phyloP scores from a whole-genome alignment of 2,888 invertebrate genomes.

The Entomobrya proxima region DNA sequence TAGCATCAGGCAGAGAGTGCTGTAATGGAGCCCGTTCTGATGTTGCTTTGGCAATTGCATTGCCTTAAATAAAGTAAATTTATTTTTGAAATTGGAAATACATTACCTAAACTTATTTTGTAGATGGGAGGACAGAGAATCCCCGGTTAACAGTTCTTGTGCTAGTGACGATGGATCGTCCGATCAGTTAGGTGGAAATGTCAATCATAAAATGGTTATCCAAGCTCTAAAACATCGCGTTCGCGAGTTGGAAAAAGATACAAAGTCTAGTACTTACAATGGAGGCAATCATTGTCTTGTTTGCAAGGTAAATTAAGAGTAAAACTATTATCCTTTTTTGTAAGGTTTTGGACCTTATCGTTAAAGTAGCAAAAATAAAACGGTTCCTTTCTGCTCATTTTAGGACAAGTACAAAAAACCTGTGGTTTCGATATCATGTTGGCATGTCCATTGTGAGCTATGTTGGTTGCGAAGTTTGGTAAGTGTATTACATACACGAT shows the following conservation, averaged over 20 bases:
- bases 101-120: background rate
- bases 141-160: conserved; percentile 66
- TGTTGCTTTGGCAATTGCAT: too few relatives aligned
- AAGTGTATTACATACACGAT: too few relatives aligned
- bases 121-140: conserved; percentile 68
- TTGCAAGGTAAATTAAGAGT: conserved; percentile 83
- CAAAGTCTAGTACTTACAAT: conserved; percentile 77
- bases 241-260: conserved; percentile 84
- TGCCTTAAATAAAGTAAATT: too few relatives aligned
- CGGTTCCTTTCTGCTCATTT: conserved; percentile 72
- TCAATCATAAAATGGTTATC: conserved; percentile 78
- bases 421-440: conserved; percentile 94
- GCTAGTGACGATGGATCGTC: conserved; percentile 68
- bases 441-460: conserved; percentile 96
- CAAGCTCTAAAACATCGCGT: conserved; percentile 87
- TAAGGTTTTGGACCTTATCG: background rate
- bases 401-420: conserved; percentile 89
- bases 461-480: conserved; percentile 86
- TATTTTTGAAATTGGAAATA: background rate
- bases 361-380: background rate
- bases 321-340: background rate
- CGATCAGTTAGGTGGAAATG: conserved; percentile 62
- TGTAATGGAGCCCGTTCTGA: background rate
- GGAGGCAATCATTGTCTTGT: conserved; percentile 86
- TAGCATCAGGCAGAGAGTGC: too few relatives aligned